A percentile compares a stretch with the other conserved stretches of the same genome.
Conservation (phyloP, 92 coral and sea anemone genomes). For the Actinostola sp. region DNA sequence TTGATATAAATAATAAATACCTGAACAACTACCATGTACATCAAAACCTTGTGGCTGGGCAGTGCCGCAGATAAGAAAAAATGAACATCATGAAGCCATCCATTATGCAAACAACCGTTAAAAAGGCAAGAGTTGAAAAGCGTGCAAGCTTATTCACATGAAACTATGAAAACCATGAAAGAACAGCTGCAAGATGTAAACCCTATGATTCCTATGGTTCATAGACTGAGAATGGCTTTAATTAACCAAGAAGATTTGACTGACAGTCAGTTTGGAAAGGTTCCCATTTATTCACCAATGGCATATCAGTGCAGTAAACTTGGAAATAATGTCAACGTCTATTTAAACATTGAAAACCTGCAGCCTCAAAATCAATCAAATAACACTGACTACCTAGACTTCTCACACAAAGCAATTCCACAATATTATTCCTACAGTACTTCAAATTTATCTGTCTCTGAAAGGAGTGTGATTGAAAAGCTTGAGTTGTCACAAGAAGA, state of each 20-base stretch:
- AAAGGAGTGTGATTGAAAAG: not conserved
- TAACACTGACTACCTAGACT: slow-evolving; percentile 34
- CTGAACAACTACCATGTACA: slow-evolving; percentile 50
- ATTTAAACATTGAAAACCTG: slow-evolving; percentile 42
- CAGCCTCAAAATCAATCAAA: not conserved
- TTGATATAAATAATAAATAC: slow-evolving; percentile 47
- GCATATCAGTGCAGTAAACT: slow-evolving; percentile 62
- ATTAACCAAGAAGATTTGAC: slow-evolving; percentile 40
- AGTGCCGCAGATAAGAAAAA: slow-evolving; percentile 44
- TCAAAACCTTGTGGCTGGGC: slow-evolving; percentile 70
- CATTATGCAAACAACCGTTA: slow-evolving; percentile 55
- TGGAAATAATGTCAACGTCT: slow-evolving; percentile 61
- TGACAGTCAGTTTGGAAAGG: slow-evolving; percentile 62
- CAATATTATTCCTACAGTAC: slow-evolving; percentile 21
- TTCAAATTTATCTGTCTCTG: not conserved
- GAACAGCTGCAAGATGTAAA: slow-evolving; percentile 9
- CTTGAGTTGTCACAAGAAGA: slow-evolving; percentile 15
- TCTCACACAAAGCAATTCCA: slow-evolving; percentile 53
- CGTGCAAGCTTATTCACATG: slow-evolving; percentile 28
- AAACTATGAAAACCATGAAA: slow-evolving; percentile 46
- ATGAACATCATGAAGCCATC: slow-evolving; percentile 44
- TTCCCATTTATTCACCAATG: slow-evolving; percentile 61
- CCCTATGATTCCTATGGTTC: slow-evolving; percentile 19
- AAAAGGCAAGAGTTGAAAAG: slow-evolving; percentile 31
- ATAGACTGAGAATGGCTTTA: slow-evolving; percentile 31